These are phyloP conservation scores for Tyrannus savana DNA, from an alignment of 2,113 vertebrate genomes.

Conservation along the genomic window DNA sequence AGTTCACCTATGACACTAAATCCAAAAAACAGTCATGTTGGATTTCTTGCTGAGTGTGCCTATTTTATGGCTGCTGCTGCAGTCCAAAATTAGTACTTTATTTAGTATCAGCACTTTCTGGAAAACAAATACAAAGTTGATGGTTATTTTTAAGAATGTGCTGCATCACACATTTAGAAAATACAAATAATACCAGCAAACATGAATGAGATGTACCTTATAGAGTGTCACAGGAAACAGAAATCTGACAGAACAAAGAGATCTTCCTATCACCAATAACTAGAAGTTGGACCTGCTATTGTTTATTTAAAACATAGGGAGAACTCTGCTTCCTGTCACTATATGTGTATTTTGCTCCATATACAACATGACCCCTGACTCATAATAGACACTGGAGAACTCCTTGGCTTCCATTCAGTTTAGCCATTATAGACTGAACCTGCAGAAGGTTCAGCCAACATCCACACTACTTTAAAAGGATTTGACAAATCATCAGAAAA, in stretches of 20 bases:
- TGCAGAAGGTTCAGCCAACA: constrained; percentile 43
- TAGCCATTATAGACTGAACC: neutral
- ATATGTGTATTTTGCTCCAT: constrained; percentile 9
- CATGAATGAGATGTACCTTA: constrained; percentile 22
- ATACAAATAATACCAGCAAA: constrained; percentile 25
- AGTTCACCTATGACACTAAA: constrained; percentile 38
- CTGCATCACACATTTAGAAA: constrained; percentile 53
- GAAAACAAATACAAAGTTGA: constrained; percentile 60
- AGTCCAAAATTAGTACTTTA: constrained; percentile 27
- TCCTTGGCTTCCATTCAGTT: constrained; percentile 4
- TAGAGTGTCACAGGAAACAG: constrained; percentile 54
- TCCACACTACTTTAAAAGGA: neutral
- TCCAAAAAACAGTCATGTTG: neutral
- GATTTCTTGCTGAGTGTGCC: constrained; percentile 41
- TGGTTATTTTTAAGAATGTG: constrained; percentile 52
- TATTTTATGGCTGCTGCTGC: constrained; percentile 2
- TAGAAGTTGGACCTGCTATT: neutral
- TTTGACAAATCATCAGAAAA: constrained; percentile 28
- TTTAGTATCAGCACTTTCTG: constrained; percentile 55
- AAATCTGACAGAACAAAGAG: constrained; percentile 35
- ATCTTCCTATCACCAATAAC: constrained; percentile 26
- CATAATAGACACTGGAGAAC: neutral
- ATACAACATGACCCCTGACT: constrained; percentile 50
- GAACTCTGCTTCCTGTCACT: constrained; percentile 40
- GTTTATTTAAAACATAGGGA: constrained; percentile 3